phyloP scores from a whole-genome alignment of 2,888 invertebrate species.

The Amphimallon solstitiale region DNA sequence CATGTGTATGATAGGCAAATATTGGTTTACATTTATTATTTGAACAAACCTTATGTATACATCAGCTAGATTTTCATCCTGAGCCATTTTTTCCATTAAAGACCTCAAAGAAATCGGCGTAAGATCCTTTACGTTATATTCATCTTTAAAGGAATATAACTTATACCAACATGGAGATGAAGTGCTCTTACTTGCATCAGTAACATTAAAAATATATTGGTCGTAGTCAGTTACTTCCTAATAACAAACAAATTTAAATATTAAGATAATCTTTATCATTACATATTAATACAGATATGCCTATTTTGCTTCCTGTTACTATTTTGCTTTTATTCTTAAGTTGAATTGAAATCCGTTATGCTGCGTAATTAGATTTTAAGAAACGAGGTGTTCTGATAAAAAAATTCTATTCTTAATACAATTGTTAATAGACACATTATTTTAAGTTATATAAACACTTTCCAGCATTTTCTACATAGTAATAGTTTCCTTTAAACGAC shows the following conservation, averaged over 20 bases:
- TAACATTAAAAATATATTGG: slow-evolving; percentile 80
- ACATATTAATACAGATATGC: too few species aligned
- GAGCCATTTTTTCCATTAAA: slow-evolving; percentile 69
- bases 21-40: neutral
- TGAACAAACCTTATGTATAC: slow-evolving; percentile 8
- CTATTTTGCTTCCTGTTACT: too few species aligned
- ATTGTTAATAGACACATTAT: too few species aligned
- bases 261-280: neutral
- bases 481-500: too few species aligned
- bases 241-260: slow-evolving; percentile 44
- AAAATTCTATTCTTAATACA: too few species aligned
- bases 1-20: too few species aligned
- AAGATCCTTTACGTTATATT: slow-evolving; percentile 71
- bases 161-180: slow-evolving; percentile 74
- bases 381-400: too few species aligned
- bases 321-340: too few species aligned
- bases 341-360: too few species aligned
- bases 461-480: too few species aligned
- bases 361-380: too few species aligned
- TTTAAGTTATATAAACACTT: too few species aligned
- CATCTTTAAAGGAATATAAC: slow-evolving; percentile 76
- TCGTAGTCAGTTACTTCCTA: slow-evolving; percentile 72
- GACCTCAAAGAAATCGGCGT: slow-evolving; percentile 71
- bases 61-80: slow-evolving; percentile 7
- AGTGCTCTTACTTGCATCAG: slow-evolving; percentile 71